Evolutionary conservation across 2,113 vertebrate genomes (phyloP).

Genomic region (Varanus salvator): DNA sequence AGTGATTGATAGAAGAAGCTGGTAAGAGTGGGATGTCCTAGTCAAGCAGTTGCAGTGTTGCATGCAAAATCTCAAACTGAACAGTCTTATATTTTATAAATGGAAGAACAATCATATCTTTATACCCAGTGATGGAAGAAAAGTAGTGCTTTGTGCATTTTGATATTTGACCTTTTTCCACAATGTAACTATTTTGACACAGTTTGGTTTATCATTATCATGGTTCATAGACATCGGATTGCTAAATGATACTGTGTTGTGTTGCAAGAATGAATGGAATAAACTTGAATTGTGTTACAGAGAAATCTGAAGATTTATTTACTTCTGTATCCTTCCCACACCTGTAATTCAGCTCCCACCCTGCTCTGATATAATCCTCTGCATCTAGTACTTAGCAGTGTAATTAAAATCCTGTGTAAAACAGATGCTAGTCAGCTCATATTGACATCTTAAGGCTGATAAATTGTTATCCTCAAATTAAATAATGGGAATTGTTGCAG

Average conservation of each 20-base stretch:
- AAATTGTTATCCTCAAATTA: neutral
- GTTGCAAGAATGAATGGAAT: slow-evolving; percentile 87
- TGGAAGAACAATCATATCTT: slow-evolving; percentile 81
- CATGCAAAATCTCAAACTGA: slow-evolving; percentile 77
- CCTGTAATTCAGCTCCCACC: neutral
- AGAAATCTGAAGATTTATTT: slow-evolving; percentile 49
- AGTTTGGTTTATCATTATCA: slow-evolving; percentile 75
- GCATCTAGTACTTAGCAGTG: neutral
- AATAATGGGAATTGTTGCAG: neutral
- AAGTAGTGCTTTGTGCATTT: slow-evolving; percentile 81
- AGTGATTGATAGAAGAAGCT: slow-evolving; percentile 76
- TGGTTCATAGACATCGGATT: slow-evolving; percentile 79
- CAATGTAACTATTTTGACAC: slow-evolving; percentile 76
- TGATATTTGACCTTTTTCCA: slow-evolving; percentile 80
- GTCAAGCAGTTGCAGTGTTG: slow-evolving; percentile 80
- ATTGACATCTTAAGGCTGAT: neutral
- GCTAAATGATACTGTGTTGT: slow-evolving; percentile 83
- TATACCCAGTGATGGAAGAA: slow-evolving; percentile 79
- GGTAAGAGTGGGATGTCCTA: slow-evolving; percentile 77
- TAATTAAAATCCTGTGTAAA: neutral
- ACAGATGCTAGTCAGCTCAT: neutral
- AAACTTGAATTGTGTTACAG: slow-evolving; percentile 84
- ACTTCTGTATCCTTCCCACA: neutral
- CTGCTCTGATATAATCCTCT: neutral
- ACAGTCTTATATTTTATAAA: slow-evolving; percentile 82